Evolutionary conservation across 2,888 invertebrate species (phyloP).

Genomic region (Zhengitettix transpicula): DNA sequence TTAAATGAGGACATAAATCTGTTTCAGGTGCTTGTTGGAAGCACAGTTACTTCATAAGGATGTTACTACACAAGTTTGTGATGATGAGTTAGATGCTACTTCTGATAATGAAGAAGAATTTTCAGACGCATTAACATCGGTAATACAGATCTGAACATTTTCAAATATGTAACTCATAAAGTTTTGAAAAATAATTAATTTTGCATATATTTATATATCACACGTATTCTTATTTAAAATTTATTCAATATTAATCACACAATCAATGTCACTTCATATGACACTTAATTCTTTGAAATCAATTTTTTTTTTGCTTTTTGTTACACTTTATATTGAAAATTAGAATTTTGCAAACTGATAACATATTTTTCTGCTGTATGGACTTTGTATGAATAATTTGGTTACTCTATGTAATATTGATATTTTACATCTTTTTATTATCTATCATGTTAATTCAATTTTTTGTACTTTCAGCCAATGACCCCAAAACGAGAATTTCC

Average conservation of each 20-base stretch:
- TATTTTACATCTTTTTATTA: background rate
- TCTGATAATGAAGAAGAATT: conserved; percentile 35
- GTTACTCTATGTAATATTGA: too few relatives aligned
- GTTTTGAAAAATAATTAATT: background rate
- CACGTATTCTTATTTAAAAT: background rate
- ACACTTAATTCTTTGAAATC: too few relatives aligned
- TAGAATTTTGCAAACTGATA: too few relatives aligned
- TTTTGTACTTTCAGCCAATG: conserved; percentile 6
- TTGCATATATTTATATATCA: background rate
- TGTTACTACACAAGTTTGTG: conserved; percentile 15
- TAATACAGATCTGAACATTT: conserved; percentile 15
- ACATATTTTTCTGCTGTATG: too few relatives aligned
- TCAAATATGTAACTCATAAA: too few relatives aligned
- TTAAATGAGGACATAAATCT: background rate
- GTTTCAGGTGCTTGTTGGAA: conserved; percentile 15
- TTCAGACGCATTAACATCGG: conserved; percentile 38
- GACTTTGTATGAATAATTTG: too few relatives aligned
- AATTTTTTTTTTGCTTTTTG: too few relatives aligned
- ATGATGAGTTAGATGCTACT: conserved; percentile 12
- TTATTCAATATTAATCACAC: background rate
- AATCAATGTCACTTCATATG: too few relatives aligned
- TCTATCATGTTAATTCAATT: background rate
- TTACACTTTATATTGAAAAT: too few relatives aligned
- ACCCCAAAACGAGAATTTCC: conserved; percentile 13
- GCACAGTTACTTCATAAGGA: conserved; percentile 17